phyloP scores from a whole-genome alignment of 2,113 vertebrate genomes.

The Gambusia holbrooki region DNA sequence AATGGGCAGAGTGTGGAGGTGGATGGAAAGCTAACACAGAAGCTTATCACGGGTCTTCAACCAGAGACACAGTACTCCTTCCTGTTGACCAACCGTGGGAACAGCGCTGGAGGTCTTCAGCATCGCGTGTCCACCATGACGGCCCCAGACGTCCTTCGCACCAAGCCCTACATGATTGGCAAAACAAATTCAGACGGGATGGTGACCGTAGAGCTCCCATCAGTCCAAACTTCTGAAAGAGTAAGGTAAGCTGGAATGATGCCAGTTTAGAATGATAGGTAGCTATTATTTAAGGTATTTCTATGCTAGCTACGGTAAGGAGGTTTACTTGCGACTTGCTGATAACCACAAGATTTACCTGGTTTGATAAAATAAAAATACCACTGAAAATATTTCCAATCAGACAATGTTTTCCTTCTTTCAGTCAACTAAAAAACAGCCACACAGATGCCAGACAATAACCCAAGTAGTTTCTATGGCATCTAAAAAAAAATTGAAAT shows the following conservation, averaged over 20 bases:
- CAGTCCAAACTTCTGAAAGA: slow-evolving; percentile 90
- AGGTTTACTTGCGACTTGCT: neutral
- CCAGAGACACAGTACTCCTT: slow-evolving; percentile 98
- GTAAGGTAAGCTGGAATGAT: slow-evolving; percentile 84
- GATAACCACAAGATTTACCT: neutral
- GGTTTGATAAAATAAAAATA: neutral
- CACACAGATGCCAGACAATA: neutral
- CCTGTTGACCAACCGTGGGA: slow-evolving; percentile 95
- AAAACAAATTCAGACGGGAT: slow-evolving; percentile 95
- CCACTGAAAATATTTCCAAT: neutral
- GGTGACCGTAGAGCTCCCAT: slow-evolving; percentile 93
- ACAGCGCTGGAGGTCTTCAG: slow-evolving; percentile 96
- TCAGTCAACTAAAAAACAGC: neutral
- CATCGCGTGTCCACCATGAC: slow-evolving; percentile 96
- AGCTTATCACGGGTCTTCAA: slow-evolving; percentile 95
- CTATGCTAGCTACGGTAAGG: neutral
- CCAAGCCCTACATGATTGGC: slow-evolving; percentile 91
- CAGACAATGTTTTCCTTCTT: neutral
- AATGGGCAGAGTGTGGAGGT: slow-evolving; percentile 97
- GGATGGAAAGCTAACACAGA: slow-evolving; percentile 94
- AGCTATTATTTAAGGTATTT: too few relatives aligned
- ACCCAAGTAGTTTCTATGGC: neutral
- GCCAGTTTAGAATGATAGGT: neutral
- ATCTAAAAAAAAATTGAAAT: neutral
- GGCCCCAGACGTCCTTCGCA: slow-evolving; percentile 91